These are phyloP conservation scores for Cephus pygmeus DNA, from an alignment of 2,888 invertebrate genomes.

Conservation along the genomic window DNA sequence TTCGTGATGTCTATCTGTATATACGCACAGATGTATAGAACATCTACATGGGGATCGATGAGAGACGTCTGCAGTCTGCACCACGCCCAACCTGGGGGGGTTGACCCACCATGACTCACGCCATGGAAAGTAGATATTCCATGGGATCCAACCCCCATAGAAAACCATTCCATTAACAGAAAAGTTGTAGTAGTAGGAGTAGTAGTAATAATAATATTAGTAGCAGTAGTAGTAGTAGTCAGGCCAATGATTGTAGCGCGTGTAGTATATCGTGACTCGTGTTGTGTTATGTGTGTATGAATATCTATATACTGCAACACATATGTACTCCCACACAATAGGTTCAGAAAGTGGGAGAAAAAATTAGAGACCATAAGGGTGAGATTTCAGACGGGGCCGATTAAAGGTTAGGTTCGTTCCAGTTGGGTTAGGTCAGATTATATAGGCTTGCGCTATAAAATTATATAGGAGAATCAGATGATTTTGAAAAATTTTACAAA, in stretches of 20 bases:
- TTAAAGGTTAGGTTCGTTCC: background rate
- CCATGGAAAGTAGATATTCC: conserved; percentile 40
- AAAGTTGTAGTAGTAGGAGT: background rate
- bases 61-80: conserved; percentile 52
- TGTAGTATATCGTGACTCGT: background rate
- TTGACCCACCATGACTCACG: conserved; percentile 52
- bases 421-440: background rate
- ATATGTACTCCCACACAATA: background rate
- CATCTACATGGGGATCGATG: conserved; percentile 49
- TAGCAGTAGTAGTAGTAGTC: background rate
- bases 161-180: background rate
- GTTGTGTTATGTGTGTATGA: background rate
- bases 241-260: background rate
- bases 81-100: conserved; percentile 54
- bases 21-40: background rate
- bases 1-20: background rate
- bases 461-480: background rate
- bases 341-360: background rate
- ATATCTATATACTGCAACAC: background rate
- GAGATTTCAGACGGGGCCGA: background rate
- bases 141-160: conserved; percentile 1
- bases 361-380: background rate
- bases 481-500: too few species aligned
- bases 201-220: background rate
- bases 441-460: background rate